phyloP scores from a whole-genome alignment of 2,797 vertebrate genomes.

The Heterohyrax brucei region DNA sequence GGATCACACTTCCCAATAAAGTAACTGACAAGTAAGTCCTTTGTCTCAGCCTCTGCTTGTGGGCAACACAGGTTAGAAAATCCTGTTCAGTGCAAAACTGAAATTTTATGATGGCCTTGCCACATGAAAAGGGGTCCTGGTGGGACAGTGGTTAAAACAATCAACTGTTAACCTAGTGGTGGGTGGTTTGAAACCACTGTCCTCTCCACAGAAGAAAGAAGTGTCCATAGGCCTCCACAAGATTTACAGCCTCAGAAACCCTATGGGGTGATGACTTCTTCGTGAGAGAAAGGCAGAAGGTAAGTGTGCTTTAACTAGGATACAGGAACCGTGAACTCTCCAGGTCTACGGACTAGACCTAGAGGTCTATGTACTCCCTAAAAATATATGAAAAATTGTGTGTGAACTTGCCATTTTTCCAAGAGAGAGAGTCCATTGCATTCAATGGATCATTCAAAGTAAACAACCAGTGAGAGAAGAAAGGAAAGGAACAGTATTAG shows the following conservation, averaged over 20 bases:
- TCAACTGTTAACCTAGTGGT: too few relatives aligned
- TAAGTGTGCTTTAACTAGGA: neutral
- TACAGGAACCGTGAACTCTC: too few relatives aligned
- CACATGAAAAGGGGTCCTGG: too few relatives aligned
- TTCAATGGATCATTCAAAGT: neutral
- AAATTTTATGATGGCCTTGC: neutral
- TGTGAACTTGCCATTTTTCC: neutral
- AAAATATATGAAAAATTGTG: neutral
- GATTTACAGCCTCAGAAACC: too few relatives aligned
- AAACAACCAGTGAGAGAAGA: neutral
- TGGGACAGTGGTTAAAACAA: too few relatives aligned
- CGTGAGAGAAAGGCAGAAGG: constrained; percentile 6
- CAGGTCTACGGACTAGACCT: neutral
- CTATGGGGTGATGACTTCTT: neutral
- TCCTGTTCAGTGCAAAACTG: neutral
- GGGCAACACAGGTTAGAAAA: neutral
- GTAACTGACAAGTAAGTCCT: neutral
- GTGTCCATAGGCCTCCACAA: too few relatives aligned
- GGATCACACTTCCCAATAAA: neutral
- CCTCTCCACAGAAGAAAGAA: too few relatives aligned
- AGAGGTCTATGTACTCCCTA: neutral
- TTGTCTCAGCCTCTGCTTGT: neutral
- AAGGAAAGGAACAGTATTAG: neutral
- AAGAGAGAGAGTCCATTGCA: neutral
- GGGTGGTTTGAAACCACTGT: too few relatives aligned